Base-by-base conservation (phyloP, 2,797 vertebrate species). In the Meriones psammophilus region DNA sequence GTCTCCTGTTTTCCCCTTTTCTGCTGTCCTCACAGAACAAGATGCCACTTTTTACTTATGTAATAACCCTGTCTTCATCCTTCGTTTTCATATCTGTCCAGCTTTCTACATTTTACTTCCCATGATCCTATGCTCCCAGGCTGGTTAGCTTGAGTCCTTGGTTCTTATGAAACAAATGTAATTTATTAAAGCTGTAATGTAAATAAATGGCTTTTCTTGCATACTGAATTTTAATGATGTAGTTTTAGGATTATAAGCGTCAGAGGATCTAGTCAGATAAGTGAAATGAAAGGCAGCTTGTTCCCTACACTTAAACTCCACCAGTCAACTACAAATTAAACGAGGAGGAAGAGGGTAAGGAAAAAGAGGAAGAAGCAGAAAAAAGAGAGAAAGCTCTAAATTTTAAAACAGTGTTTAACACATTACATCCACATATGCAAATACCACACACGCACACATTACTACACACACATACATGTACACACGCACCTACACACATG, bases 1-100 rank as follows among this genome's bases (percentile, higher is more conserved):
- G 24, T 66, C 42, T 91, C 36, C 22, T 39, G 20, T 68, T 94
- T 93, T 81, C 50, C 2, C 15, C 54, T 15, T 88, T 88, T 68
- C 39, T 88, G 8, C 50, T 93, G 90, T 81, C 39, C 78, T 93
- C 10, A 73, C 73, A 64, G 50, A 84, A 28, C 20, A 84, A 80
- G 26, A 84, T 58, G 5, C 13, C 14, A 42, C n/a, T 92, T 87
- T 77, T 64, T 13, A 84, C 14, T 64, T 76, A 71, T 81, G 50
- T 69, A 94, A 84, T 46, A 62, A 80, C 50, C 69, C 13, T 50
- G 8, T 3, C n/a, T 12, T 42, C 12, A 22, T 3, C 10, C 42
- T 42, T 42, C 3, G 17, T 39, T 50, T 83, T 14, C 15, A 58
- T 4, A 76, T 6, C 8, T 76, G 33, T 17, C 1, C 54, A 78